Evolutionary conservation across 2,888 invertebrate species (phyloP).

Genomic region (Ichneumon xanthorius): DNA sequence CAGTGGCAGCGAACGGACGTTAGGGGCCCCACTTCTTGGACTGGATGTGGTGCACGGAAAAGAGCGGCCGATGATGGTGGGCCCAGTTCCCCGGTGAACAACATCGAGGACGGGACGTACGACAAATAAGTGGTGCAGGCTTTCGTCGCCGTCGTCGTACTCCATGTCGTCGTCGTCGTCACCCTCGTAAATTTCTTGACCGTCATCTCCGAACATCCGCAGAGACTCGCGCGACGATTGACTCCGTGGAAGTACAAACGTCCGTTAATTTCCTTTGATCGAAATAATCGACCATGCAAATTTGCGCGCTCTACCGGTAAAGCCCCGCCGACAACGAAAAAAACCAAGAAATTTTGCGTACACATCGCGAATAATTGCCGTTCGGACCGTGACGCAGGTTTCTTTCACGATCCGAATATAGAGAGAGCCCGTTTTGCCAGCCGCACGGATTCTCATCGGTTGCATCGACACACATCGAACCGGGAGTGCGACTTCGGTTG

Average conservation of each 20-base stretch:
- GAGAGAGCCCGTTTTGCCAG: constrained; percentile 23
- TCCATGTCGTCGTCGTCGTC: constrained; percentile 44
- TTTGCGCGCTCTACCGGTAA: not conserved
- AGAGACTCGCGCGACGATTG: not conserved
- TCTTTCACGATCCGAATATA: constrained; percentile 37
- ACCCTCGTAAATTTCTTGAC: not conserved
- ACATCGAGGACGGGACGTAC: constrained; percentile 74
- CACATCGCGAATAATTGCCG: constrained; percentile 22
- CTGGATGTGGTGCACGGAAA: constrained; percentile 71
- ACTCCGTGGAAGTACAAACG: not conserved
- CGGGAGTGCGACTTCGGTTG: constrained; percentile 52
- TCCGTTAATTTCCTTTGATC: not conserved
- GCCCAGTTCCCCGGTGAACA: constrained; percentile 76
- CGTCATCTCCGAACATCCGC: not conserved
- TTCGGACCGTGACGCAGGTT: constrained; percentile 35
- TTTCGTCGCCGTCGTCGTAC: constrained; percentile 37
- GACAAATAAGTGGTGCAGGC: constrained; percentile 70
- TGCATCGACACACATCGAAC: constrained; percentile 40
- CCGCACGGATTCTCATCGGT: constrained; percentile 43
- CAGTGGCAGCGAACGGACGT: constrained; percentile 43
- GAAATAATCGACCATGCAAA: not conserved
- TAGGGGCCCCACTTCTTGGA: constrained; percentile 75
- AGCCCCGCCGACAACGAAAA: not conserved
- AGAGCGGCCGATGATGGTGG: constrained; percentile 69
- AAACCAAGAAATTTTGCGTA: constrained; percentile 7